These are phyloP conservation scores for Phalacrocorax brasilianus DNA, from an alignment of 2,113 vertebrate species.

Conservation along the genomic window DNA sequence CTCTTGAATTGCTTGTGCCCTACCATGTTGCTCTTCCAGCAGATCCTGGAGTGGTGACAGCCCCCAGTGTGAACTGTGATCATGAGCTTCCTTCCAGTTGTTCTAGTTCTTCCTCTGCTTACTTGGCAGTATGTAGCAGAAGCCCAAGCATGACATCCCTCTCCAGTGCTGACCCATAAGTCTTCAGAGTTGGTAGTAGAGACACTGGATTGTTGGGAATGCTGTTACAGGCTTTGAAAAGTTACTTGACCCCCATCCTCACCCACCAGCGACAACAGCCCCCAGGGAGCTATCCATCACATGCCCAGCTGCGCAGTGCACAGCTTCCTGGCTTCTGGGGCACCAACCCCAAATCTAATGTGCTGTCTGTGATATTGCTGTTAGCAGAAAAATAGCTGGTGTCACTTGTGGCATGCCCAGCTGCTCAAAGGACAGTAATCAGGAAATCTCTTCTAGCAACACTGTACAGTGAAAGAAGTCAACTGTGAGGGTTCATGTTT, in stretches of 20 bases:
- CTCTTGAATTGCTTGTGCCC: neutral
- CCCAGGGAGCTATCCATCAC: neutral
- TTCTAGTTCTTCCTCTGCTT: neutral
- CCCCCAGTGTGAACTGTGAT: neutral
- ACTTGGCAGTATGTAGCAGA: neutral
- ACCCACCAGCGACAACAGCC: neutral
- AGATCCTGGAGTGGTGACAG: neutral
- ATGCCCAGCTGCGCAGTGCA: rapidly evolving
- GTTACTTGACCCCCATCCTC: neutral
- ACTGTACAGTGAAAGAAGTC: neutral
- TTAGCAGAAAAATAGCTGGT: neutral
- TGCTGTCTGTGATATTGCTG: neutral
- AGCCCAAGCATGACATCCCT: rapidly evolving
- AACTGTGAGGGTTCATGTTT: neutral
- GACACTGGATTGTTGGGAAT: neutral
- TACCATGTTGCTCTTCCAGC: neutral
- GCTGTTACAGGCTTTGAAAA: neutral
- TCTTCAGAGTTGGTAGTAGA: neutral
- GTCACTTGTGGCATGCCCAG: neutral
- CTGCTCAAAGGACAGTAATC: neutral
- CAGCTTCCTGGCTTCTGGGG: neutral
- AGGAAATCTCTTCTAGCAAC: neutral
- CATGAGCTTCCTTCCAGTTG: neutral
- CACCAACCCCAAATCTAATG: neutral
- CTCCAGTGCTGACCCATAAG: neutral